Evolutionary conservation across 2,113 vertebrate species (phyloP).

Genomic region (Syngnathus typhle): DNA sequence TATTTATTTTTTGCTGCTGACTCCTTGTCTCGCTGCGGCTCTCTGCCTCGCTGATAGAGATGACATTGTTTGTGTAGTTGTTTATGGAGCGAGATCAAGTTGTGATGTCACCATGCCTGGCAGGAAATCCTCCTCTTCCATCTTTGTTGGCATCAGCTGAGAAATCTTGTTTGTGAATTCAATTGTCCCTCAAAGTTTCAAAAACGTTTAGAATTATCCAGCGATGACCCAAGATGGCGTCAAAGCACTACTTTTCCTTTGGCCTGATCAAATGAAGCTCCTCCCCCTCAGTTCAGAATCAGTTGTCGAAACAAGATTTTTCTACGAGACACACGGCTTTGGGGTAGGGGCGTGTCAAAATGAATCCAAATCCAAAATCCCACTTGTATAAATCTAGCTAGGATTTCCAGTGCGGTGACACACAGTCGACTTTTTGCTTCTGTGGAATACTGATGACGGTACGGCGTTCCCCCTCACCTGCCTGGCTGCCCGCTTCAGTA

Average conservation of each 20-base stretch:
- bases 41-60: constrained; percentile 58
- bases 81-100: constrained; percentile 54
- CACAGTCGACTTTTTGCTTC: constrained; percentile 79
- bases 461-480: constrained; percentile 79
- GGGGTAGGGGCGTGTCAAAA: too few relatives aligned
- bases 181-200: too few relatives aligned
- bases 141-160: constrained; percentile 2
- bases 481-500: constrained; percentile 72
- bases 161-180: background rate
- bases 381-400: background rate
- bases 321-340: too few relatives aligned
- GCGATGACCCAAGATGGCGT: too few relatives aligned
- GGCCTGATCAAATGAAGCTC: too few relatives aligned
- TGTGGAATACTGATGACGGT: constrained; percentile 77
- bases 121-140: background rate
- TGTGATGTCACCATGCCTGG: constrained; percentile 26
- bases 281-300: too few relatives aligned
- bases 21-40: constrained; percentile 57
- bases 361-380: background rate
- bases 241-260: too few relatives aligned
- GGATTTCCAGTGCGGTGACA: constrained; percentile 54
- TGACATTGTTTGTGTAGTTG: constrained; percentile 63
- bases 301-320: too few relatives aligned
- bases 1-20: constrained; percentile 37
- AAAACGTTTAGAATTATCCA: background rate